Percentiles rank a stretch among this genome's conserved stretches.
Conservation (phyloP, 1,140 invertebrate genomes). For the Lucilia cuprina region DNA sequence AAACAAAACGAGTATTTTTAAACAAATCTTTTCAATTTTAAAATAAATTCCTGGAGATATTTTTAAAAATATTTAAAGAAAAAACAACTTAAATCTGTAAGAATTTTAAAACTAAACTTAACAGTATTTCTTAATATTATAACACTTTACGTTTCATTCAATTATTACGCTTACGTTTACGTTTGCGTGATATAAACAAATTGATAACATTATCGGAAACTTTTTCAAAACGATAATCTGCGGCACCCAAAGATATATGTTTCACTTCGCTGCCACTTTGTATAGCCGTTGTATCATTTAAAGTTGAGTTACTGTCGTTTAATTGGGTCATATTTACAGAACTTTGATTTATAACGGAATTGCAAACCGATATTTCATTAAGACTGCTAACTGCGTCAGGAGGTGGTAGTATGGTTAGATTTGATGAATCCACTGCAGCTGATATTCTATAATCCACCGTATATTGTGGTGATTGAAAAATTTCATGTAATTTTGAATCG, state of each 20-base stretch:
- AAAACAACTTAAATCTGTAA: no score
- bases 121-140: no score
- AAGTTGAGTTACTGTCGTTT: background rate
- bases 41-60: no score
- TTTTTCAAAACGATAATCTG: conserved; percentile 55
- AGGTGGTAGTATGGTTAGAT: background rate
- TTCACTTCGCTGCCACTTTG: conserved; percentile 42
- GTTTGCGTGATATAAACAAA: conserved; percentile 43
- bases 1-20: no score
- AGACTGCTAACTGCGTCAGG: background rate
- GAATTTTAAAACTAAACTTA: no score
- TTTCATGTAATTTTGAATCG: conserved; percentile 31
- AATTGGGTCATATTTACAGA: background rate
- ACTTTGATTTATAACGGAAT: conserved; percentile 17
- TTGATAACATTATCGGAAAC: conserved; percentile 40
- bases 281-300: background rate
- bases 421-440: background rate
- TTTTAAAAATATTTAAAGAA: no score
- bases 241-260: conserved; percentile 52
- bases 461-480: conserved; percentile 38
- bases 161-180: conserved; percentile 30
- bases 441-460: background rate
- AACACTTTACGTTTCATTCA: background rate
- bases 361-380: background rate
- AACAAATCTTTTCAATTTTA: no score